Evolutionary conservation across 2,888 invertebrate genomes (phyloP).

Genomic region (Chrysotoxum bicinctum): DNA sequence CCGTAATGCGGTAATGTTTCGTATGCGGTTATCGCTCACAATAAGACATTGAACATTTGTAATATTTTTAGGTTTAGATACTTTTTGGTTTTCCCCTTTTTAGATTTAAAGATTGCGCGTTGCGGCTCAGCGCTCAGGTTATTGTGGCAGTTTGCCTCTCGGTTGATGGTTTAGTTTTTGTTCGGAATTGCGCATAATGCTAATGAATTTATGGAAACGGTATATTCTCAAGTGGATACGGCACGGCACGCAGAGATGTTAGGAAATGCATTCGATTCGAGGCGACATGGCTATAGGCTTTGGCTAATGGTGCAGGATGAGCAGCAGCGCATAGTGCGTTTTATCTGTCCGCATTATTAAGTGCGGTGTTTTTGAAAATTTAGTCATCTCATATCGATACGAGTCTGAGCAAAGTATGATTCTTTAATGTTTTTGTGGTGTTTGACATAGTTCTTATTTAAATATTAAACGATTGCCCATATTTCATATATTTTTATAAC

Average conservation of each 20-base stretch:
- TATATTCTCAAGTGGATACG: slow-evolving; percentile 65
- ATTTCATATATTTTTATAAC: background rate
- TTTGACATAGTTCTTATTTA: background rate
- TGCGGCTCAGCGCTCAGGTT: slow-evolving; percentile 36
- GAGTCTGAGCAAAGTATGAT: background rate
- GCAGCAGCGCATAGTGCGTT: slow-evolving; percentile 51
- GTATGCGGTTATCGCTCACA: slow-evolving; percentile 56
- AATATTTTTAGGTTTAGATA: slow-evolving; percentile 52
- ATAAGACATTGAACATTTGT: slow-evolving; percentile 56
- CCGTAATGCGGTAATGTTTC: slow-evolving; percentile 46
- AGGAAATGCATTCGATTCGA: slow-evolving; percentile 66
- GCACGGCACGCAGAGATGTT: slow-evolving; percentile 49
- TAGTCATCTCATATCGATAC: background rate
- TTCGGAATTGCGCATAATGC: slow-evolving; percentile 56
- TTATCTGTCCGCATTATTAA: slow-evolving; percentile 36
- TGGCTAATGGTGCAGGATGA: slow-evolving; percentile 42
- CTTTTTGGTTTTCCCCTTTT: slow-evolving; percentile 55
- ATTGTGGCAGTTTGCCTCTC: slow-evolving; percentile 49
- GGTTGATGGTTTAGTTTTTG: slow-evolving; percentile 50
- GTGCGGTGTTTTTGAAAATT: slow-evolving; percentile 43
- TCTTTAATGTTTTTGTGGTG: background rate
- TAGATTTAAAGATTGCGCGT: slow-evolving; percentile 20
- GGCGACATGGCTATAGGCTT: background rate
- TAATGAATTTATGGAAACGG: slow-evolving; percentile 69
- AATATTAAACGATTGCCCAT: background rate